Percentiles rank a stretch among this genome's conserved stretches.
Conservation (phyloP, 1,140 invertebrate species). For the Nomia melanderi region DNA sequence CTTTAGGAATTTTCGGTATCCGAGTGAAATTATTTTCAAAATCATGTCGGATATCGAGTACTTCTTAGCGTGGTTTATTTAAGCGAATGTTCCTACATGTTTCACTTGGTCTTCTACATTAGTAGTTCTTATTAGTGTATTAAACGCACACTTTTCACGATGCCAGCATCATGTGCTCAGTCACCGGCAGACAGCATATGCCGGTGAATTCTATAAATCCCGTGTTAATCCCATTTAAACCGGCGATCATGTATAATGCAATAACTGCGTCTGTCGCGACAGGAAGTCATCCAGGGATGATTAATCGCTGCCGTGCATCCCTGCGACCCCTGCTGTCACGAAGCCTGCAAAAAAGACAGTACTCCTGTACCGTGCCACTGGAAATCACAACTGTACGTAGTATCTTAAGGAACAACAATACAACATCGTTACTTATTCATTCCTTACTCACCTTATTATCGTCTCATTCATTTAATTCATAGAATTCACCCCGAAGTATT, state of each 20-base stretch:
- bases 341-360: not conserved
- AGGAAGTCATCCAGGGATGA: slow-evolving; percentile 40
- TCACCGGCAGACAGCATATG: slow-evolving; percentile 46
- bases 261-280: slow-evolving; percentile 29
- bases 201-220: slow-evolving; percentile 38
- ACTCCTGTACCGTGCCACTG: not conserved
- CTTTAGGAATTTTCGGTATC: no score
- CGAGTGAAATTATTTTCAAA: no score
- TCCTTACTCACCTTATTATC: no score
- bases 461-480: no score
- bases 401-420: not conserved
- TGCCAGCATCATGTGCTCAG: not conserved
- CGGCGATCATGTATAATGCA: slow-evolving; percentile 52
- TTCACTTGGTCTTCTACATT: not conserved
- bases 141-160: not conserved
- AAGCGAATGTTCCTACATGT: no score
- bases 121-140: not conserved
- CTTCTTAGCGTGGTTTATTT: no score
- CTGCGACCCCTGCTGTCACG: not conserved
- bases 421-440: no score
- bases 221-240: slow-evolving; percentile 54
- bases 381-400: not conserved
- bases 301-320: slow-evolving; percentile 42
- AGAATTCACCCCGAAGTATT: no score
- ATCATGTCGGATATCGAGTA: no score